These are phyloP conservation scores for Phengaris alcon DNA, from an alignment of 2,888 invertebrate genomes.

Conservation along the genomic window DNA sequence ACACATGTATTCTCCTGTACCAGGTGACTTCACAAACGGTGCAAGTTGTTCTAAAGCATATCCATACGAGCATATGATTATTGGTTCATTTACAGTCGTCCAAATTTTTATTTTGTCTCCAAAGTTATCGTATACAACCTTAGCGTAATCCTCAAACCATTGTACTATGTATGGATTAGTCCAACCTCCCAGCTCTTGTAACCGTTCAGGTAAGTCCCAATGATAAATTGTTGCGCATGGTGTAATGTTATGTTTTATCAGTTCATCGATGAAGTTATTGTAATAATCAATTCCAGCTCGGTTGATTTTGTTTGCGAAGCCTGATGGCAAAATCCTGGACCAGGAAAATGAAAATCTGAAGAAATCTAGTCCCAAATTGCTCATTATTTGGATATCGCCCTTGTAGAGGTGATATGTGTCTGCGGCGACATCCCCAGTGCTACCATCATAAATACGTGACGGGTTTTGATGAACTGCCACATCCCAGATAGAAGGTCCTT, in stretches of 20 bases:
- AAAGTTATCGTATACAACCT: constrained; percentile 63
- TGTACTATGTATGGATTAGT: not conserved
- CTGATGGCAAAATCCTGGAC: constrained; percentile 81
- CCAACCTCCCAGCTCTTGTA: not conserved
- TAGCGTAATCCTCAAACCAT: constrained; percentile 31
- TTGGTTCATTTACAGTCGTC: constrained; percentile 86
- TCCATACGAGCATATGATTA: constrained; percentile 53
- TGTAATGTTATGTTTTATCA: not conserved
- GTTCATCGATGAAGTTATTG: not conserved
- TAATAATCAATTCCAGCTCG: constrained; percentile 61
- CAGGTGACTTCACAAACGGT: constrained; percentile 38
- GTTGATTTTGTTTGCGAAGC: constrained; percentile 76
- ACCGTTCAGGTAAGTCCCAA: not conserved
- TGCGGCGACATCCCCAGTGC: constrained; percentile 75
- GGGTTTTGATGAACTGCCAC: constrained; percentile 47
- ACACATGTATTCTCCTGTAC: constrained; percentile 60
- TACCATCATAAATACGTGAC: constrained; percentile 50
- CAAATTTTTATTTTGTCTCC: constrained; percentile 82
- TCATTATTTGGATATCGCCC: constrained; percentile 71
- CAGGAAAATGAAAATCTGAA: constrained; percentile 82
- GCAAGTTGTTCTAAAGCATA: constrained; percentile 65
- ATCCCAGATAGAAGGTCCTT: constrained; percentile 80
- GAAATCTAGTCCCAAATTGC: constrained; percentile 66
- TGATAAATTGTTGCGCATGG: not conserved
- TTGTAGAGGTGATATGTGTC: constrained; percentile 81